Evolutionary conservation across 2,888 invertebrate species (phyloP).

Genomic region (Meiosimyza decipiens): DNA sequence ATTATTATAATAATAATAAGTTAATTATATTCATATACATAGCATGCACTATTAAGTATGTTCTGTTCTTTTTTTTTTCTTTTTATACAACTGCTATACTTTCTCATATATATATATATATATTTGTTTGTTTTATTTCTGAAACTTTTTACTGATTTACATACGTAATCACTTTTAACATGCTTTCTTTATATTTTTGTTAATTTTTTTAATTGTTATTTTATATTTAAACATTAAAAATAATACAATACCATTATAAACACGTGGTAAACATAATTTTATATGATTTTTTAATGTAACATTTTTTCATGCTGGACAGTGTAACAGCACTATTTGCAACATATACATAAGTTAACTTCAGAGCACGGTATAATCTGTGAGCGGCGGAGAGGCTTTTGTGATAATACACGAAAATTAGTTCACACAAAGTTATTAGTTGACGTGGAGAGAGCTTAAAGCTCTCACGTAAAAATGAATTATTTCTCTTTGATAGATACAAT

Average conservation of each 20-base stretch:
- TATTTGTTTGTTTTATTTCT: constrained; percentile 6
- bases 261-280: background rate
- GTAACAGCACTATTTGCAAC: constrained; percentile 2
- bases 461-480: no score
- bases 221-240: constrained; percentile 10
- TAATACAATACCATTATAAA: constrained; percentile 9
- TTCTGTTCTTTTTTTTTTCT: constrained; percentile 8
- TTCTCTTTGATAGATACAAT: no score
- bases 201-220: background rate
- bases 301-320: background rate
- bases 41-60: constrained; percentile 43
- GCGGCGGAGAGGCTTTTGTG: no score
- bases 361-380: no score
- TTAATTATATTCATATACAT: constrained; percentile 54
- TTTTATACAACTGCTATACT: constrained; percentile 29
- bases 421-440: no score
- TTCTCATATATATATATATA: constrained; percentile 28
- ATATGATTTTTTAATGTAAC: background rate
- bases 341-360: no score
- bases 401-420: no score
- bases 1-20: constrained; percentile 54
- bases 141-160: constrained; percentile 19
- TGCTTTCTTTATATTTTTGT: background rate
- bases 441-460: no score
- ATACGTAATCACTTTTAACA: constrained; percentile 14